Evolutionary conservation across 2,888 invertebrate species (phyloP).

Genomic region (Alcis repandata): DNA sequence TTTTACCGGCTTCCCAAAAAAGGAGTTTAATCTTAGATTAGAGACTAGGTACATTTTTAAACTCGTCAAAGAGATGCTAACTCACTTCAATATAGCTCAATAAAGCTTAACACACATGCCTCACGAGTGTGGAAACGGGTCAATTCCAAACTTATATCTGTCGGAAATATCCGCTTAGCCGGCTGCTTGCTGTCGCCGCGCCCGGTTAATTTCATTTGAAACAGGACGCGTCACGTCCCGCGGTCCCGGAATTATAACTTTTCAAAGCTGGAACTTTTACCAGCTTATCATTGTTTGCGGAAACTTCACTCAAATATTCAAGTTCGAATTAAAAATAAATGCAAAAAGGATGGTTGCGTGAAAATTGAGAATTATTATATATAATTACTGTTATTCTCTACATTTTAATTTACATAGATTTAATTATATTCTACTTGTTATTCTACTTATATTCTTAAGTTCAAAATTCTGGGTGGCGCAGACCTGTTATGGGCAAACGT

Average conservation of each 20-base stretch:
- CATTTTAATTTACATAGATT: too few species aligned
- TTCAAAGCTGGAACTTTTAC: slow-evolving; percentile 24
- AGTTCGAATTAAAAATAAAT: slow-evolving; percentile 2
- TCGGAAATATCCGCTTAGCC: neutral
- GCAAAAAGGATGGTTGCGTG: slow-evolving; percentile 1
- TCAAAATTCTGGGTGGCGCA: too few species aligned
- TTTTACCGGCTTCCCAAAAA: too few species aligned
- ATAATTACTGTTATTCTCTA: neutral
- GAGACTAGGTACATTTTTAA: too few species aligned
- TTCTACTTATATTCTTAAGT: too few species aligned
- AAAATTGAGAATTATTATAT: neutral
- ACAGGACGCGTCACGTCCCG: slow-evolving; percentile 17
- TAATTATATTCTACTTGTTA: too few species aligned
- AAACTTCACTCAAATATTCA: neutral
- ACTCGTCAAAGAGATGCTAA: too few species aligned
- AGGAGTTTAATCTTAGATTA: too few species aligned
- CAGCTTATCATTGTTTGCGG: slow-evolving; percentile 14
- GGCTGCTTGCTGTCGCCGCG: slow-evolving; percentile 14
- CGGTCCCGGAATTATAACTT: slow-evolving; percentile 22
- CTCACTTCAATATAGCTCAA: too few species aligned
- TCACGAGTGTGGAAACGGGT: neutral
- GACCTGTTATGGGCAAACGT: too few species aligned
- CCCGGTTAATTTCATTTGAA: slow-evolving; percentile 16
- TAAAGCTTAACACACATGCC: neutral
- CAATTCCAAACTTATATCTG: neutral